A percentile compares a stretch with the other conserved stretches of the same genome.
These are phyloP conservation scores for Nycticorax nycticorax DNA, from an alignment of 2,113 vertebrate genomes.

Conservation along the genomic window DNA sequence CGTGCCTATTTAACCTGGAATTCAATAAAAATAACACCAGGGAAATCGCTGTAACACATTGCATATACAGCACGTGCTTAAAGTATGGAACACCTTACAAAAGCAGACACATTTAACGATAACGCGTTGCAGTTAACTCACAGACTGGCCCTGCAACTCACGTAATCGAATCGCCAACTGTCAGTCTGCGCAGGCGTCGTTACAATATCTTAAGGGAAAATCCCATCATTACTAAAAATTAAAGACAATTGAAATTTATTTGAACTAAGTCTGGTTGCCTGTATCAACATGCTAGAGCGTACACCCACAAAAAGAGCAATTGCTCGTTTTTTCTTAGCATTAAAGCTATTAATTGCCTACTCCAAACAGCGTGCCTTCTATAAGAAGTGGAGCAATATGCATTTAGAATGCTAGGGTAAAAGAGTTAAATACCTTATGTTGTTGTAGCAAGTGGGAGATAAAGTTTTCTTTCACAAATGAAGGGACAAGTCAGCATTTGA, in stretches of 20 bases:
- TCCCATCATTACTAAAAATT: neutral
- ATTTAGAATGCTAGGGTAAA: neutral
- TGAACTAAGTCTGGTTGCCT: neutral
- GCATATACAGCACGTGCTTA: neutral
- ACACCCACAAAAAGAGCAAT: neutral
- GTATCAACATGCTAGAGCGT: neutral
- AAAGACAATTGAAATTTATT: neutral
- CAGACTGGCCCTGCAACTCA: neutral
- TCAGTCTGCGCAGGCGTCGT: neutral
- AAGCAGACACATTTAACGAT: neutral
- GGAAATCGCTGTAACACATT: slow-evolving; percentile 42
- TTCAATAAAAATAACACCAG: slow-evolving; percentile 57
- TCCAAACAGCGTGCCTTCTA: neutral
- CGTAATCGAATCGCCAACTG: neutral
- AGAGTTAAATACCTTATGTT: neutral
- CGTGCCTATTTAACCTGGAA: slow-evolving; percentile 64
- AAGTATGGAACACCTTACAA: neutral
- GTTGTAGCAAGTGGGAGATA: neutral
- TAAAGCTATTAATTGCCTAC: neutral
- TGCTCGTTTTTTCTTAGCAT: neutral
- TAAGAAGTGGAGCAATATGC: neutral
- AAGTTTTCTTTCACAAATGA: neutral
- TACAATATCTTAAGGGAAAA: neutral
- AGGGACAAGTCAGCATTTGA: neutral
- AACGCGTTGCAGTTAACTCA: neutral